Conservation (phyloP, 2,888 invertebrate genomes). For the Bugula neritina region DNA sequence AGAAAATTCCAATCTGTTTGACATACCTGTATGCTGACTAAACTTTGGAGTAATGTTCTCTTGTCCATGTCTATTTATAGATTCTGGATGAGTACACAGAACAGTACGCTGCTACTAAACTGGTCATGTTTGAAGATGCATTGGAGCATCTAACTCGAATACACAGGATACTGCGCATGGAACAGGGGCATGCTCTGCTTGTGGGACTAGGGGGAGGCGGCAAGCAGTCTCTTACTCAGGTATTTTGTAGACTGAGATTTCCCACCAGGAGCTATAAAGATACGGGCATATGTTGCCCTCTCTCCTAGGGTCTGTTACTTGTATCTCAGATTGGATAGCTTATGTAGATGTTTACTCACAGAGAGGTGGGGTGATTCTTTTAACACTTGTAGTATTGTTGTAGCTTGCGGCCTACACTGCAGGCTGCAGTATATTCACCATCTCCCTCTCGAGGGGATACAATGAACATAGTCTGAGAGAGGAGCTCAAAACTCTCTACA, state of each 20-base stretch:
- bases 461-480: constrained; percentile 30
- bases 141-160: constrained; percentile 30
- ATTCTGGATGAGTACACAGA: constrained; percentile 29
- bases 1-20: too few species aligned
- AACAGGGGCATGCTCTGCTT: constrained; percentile 29
- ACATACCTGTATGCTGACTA: too few species aligned
- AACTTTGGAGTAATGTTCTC: too few species aligned
- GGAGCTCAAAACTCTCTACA: constrained; percentile 30
- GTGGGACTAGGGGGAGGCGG: constrained; percentile 30
- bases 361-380: too few species aligned
- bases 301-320: too few species aligned
- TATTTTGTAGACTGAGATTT: too few species aligned
- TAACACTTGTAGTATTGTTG: too few species aligned
- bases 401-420: constrained; percentile 28
- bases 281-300: too few species aligned
- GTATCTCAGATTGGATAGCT: too few species aligned
- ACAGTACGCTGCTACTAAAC: constrained; percentile 22
- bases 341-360: too few species aligned
- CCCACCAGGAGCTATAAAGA: too few species aligned
- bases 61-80: too few species aligned
- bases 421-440: constrained; percentile 27
- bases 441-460: constrained; percentile 28
- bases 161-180: constrained; percentile 30
- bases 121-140: constrained; percentile 31
- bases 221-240: constrained; percentile 28